phyloP scores from a whole-genome alignment of 2,888 invertebrate genomes.

The Agelastica alni region DNA sequence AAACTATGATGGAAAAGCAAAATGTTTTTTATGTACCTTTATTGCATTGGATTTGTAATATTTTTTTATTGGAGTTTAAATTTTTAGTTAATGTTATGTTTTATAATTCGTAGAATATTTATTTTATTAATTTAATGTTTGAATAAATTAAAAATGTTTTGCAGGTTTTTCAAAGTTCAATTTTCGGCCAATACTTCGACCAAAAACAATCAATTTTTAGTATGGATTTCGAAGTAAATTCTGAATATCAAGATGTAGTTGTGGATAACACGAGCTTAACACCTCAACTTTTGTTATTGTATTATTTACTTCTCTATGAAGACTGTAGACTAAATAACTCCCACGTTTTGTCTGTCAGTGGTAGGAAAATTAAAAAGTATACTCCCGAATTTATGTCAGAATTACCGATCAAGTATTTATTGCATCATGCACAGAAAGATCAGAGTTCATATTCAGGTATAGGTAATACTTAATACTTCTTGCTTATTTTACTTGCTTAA shows the following conservation, averaged over 20 bases:
- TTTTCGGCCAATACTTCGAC: conserved; percentile 75
- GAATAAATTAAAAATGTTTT: no score
- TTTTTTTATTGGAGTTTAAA: no score
- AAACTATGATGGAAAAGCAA: no score
- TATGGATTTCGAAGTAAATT: conserved; percentile 57
- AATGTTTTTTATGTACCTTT: no score
- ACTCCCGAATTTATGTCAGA: conserved; percentile 86
- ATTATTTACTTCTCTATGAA: conserved; percentile 91
- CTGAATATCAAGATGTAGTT: conserved; percentile 59
- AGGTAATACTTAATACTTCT: no score
- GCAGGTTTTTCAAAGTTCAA: conserved; percentile 75
- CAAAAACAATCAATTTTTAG: conserved; percentile 62
- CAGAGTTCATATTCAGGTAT: conserved; percentile 82
- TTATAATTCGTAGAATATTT: no score
- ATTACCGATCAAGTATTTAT: conserved; percentile 89
- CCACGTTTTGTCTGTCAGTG: conserved; percentile 67
- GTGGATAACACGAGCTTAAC: conserved; percentile 73
- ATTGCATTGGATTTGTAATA: no score
- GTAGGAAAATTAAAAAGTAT: conserved; percentile 80
- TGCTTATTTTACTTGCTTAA: background rate
- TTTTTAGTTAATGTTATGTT: no score
- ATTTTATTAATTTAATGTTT: no score
- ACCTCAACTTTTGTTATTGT: conserved; percentile 85
- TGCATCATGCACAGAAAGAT: conserved; percentile 91
- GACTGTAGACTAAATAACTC: conserved; percentile 81